These are phyloP conservation scores for Upupa epops DNA, from an alignment of 2,113 vertebrate genomes.

Conservation along the genomic window DNA sequence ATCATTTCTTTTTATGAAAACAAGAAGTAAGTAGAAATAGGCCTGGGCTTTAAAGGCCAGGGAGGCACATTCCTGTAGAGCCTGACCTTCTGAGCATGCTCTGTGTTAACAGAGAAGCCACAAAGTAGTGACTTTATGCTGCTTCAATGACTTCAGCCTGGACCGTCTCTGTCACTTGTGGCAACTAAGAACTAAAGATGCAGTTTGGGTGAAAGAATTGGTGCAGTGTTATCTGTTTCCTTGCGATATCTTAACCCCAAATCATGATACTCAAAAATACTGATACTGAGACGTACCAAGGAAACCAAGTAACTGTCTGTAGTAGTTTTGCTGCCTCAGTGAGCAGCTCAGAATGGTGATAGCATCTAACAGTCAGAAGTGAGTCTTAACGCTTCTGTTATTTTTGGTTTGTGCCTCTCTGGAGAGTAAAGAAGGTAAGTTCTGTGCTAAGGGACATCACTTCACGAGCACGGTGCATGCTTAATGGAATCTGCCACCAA, in stretches of 20 bases:
- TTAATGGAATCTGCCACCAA: neutral
- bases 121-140: neutral
- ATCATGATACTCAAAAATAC: neutral
- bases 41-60: constrained; percentile 44
- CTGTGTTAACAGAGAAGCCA: neutral
- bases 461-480: constrained; percentile 62
- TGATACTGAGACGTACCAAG: neutral
- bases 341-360: constrained; percentile 23
- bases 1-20: constrained; percentile 97
- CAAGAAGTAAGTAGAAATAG: constrained; percentile 93
- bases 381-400: constrained; percentile 43
- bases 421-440: constrained; percentile 77
- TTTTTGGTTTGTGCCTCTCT: constrained; percentile 76
- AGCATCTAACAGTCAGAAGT: neutral
- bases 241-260: neutral
- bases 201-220: neutral
- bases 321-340: neutral
- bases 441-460: neutral
- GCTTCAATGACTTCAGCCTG: neutral
- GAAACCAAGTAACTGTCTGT: neutral
- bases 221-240: neutral
- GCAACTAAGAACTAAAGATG: neutral
- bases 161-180: neutral
- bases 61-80: constrained; percentile 64
- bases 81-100: neutral